phyloP scores from a whole-genome alignment of 2,888 invertebrate genomes.

The Psococerastis gibbosa region DNA sequence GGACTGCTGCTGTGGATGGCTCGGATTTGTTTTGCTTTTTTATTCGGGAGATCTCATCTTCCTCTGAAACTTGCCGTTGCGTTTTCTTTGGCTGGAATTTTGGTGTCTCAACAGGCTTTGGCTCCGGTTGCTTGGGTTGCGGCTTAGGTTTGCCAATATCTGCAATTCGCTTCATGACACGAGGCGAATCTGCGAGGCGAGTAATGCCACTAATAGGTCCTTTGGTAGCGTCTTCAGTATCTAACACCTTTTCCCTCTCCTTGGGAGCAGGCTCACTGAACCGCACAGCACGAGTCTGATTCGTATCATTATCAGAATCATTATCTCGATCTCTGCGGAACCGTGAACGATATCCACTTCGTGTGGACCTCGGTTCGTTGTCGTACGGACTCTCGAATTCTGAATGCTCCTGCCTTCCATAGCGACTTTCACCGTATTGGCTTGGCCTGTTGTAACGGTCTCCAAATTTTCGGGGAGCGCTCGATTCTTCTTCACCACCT shows the following conservation, averaged over 20 bases:
- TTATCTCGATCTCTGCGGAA: slow-evolving; percentile 24
- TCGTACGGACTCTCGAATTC: slow-evolving; percentile 43
- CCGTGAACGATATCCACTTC: slow-evolving; percentile 29
- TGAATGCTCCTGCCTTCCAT: slow-evolving; percentile 31
- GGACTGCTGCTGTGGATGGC: slow-evolving; percentile 31
- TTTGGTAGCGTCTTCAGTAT: slow-evolving; percentile 70
- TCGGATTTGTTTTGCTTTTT: slow-evolving; percentile 71
- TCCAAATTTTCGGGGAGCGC: slow-evolving; percentile 50
- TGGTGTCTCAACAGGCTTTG: slow-evolving; percentile 23
- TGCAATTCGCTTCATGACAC: slow-evolving; percentile 71
- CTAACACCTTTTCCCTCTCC: slow-evolving; percentile 50
- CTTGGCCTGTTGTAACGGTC: slow-evolving; percentile 26
- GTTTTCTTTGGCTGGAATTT: slow-evolving; percentile 37
- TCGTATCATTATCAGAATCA: slow-evolving; percentile 28
- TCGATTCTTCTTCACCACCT: slow-evolving; percentile 32
- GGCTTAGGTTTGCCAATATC: slow-evolving; percentile 54
- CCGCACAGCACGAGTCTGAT: slow-evolving; percentile 36
- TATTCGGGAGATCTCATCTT: slow-evolving; percentile 71
- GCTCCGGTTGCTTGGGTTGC: slow-evolving; percentile 58
- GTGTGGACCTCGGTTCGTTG: slow-evolving; percentile 44
- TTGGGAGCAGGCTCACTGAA: slow-evolving; percentile 32
- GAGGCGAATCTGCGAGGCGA: slow-evolving; percentile 66
- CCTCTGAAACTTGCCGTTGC: slow-evolving; percentile 66
- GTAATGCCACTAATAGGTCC: slow-evolving; percentile 75
- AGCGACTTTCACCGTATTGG: slow-evolving; percentile 16